These are phyloP conservation scores for Hypolimnas misippus DNA, from an alignment of 2,888 invertebrate genomes.

Conservation along the genomic window DNA sequence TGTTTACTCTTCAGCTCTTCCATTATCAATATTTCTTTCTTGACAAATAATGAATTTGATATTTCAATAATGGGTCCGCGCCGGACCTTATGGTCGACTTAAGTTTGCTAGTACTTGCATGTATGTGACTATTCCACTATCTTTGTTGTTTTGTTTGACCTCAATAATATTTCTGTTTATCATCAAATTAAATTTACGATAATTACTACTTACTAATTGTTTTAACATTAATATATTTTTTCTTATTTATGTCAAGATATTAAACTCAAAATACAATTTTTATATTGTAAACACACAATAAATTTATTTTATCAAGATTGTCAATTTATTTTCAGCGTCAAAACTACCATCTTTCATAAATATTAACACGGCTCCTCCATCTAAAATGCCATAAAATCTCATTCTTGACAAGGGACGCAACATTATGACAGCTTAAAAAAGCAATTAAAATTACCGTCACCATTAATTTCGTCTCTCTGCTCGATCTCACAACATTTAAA, in stretches of 20 bases:
- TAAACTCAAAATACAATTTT: background rate
- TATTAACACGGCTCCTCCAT: slow-evolving; percentile 3
- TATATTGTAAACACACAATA: background rate
- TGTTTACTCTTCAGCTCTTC: no score
- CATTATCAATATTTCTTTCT: no score
- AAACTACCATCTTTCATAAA: background rate
- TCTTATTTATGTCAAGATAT: background rate
- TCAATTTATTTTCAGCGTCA: background rate
- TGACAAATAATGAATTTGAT: no score
- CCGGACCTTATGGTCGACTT: no score
- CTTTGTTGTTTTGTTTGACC: no score
- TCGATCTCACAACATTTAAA: slow-evolving; percentile 14
- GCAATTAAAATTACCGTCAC: slow-evolving; percentile 21
- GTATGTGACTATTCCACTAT: no score
- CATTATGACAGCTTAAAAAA: slow-evolving; percentile 26
- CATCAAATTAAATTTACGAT: no score
- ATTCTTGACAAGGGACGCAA: slow-evolving; percentile 9
- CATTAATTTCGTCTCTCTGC: slow-evolving; percentile 20
- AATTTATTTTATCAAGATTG: background rate
- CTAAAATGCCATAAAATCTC: slow-evolving; percentile 18
- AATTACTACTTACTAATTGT: no score
- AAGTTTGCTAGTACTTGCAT: no score
- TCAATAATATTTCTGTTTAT: no score
- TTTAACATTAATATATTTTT: no score
- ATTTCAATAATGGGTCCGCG: no score